Base-by-base conservation (phyloP, 2,797 vertebrate species). In the Dryobates pubescens region DNA sequence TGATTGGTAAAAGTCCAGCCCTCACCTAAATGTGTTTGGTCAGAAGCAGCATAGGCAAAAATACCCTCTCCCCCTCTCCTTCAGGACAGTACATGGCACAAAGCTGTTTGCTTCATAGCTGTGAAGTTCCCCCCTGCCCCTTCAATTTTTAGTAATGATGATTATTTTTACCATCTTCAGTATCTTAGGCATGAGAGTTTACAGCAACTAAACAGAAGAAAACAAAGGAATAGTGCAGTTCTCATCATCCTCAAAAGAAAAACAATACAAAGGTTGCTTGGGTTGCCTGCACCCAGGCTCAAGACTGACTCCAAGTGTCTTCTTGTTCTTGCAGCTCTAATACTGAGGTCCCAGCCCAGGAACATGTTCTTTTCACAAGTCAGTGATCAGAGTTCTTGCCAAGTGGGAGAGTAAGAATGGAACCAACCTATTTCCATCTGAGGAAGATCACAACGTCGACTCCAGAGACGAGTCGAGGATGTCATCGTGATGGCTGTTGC, bases 401-500 rank as follows among this genome's bases (percentile, higher is more conserved):
- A 38, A 82, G 75, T 43, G 80, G 69, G 84, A 91, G 54, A 92
- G 29, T 30, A 47, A 19, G 43, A 59, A 47, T 17, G 43, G 61
- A 24, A 93, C 86, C 43, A 14, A 57, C 6, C 5, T 9, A 8
- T 59, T 76, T 20, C 38, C 71, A 22, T 57, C 57, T 16, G 8
- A 69, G 49, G 41, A 57, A 54, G 82, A 75, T 99, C 98, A 99
- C 97, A 99, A 93, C 0, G 99, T 99, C 0, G 99, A 99, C 98
- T 99, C 99, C 96, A 99, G 97, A 1, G 99, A 99, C 0, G 99
- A 98, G 94, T 99, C 99, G 53, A 99, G 98, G 97, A 99, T 98
- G 97, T 99, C 99, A 3, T 99, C 99, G 0, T 99, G 99, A 90
- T 99, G 99, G 96, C 99, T 99, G 98, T 99, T 99, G 98, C 99